Conservation (phyloP, 2,113 vertebrate genomes). For the Brachionichthys hirsutus region DNA sequence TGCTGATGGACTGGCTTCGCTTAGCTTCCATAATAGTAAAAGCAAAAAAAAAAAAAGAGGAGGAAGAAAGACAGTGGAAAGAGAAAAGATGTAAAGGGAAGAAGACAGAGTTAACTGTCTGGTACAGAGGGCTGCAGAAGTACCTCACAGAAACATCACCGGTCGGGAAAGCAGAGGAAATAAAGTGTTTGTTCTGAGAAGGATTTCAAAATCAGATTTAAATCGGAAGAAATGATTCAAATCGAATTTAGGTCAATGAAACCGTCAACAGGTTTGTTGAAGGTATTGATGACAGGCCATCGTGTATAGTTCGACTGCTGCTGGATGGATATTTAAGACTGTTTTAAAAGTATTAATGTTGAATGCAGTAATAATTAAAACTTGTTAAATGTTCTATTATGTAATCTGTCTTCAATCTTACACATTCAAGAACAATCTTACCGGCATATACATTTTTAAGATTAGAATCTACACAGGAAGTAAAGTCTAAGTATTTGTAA, state of each 20-base stretch:
- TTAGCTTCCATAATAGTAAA: constrained; percentile 85
- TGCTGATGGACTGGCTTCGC: constrained; percentile 99
- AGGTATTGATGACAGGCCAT: not conserved
- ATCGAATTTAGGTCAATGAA: not conserved
- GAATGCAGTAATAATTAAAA: no score
- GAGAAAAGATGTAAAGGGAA: constrained; percentile 43
- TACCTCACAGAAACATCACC: not conserved
- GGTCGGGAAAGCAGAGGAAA: not conserved
- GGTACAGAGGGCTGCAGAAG: constrained; percentile 16
- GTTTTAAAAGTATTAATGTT: no score
- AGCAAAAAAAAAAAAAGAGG: constrained; percentile 21
- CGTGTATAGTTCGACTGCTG: not conserved
- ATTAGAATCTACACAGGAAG: no score
- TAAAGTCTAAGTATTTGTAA: constrained; percentile 1
- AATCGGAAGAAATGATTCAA: not conserved
- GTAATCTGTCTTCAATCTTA: no score
- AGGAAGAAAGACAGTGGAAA: constrained; percentile 38
- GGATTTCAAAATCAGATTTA: not conserved
- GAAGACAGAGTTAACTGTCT: constrained; percentile 39
- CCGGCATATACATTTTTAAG: no score
- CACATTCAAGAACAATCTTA: no score
- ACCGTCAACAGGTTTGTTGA: not conserved
- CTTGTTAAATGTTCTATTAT: no score
- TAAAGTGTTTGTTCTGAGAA: not conserved
- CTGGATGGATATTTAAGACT: not conserved